phyloP scores from a whole-genome alignment of 2,797 vertebrate species.

The Chelonia mydas region DNA sequence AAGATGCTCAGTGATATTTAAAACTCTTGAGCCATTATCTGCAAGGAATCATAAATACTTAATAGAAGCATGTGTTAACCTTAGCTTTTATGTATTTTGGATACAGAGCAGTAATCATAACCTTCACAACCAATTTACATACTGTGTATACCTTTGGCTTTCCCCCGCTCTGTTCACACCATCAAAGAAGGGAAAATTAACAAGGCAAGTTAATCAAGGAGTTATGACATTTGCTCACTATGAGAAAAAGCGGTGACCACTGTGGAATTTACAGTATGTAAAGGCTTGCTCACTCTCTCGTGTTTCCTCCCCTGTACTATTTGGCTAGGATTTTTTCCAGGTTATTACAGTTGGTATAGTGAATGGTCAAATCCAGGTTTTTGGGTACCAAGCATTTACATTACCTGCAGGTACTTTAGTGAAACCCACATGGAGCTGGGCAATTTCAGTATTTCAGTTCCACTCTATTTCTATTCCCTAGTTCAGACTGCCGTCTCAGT shows the following conservation, averaged over 20 bases:
- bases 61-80: conserved; percentile 1
- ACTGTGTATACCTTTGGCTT: background rate
- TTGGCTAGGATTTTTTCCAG: background rate
- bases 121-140: background rate
- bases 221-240: background rate
- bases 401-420: conserved; percentile 24
- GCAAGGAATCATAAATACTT: conserved; percentile 43
- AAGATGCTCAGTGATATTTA: conserved; percentile 52
- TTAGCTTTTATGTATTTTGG: background rate
- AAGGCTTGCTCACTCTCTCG: fast-evolving
- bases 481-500: conserved; percentile 2
- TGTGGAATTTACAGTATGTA: background rate
- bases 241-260: background rate
- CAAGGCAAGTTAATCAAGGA: background rate
- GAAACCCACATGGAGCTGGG: background rate
- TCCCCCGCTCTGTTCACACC: background rate
- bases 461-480: conserved; percentile 36
- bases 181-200: background rate
- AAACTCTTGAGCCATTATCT: background rate
- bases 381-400: background rate
- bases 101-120: background rate
- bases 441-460: conserved; percentile 9
- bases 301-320: background rate
- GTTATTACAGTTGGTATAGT: background rate
- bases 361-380: background rate